A percentile compares a stretch with the other conserved stretches of the same genome.
Evolutionary conservation across 2,888 invertebrate species (phyloP).

Genomic region (Plutella xylostella): DNA sequence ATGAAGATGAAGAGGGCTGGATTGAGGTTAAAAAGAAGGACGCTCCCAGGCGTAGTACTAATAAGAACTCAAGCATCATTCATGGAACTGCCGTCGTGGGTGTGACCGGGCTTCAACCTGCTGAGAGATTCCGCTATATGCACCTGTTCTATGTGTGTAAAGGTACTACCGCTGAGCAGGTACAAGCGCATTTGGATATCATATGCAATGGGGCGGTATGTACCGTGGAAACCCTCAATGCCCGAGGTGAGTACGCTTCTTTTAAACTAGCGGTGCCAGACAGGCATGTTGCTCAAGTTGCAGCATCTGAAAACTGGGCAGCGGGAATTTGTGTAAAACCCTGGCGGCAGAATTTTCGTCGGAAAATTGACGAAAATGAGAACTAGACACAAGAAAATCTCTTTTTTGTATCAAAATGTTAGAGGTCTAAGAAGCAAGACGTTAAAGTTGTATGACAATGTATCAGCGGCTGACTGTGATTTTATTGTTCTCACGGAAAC

Average conservation of each 20-base stretch:
- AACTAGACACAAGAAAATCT: background rate
- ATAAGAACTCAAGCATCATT: background rate
- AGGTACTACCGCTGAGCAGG: slow-evolving; percentile 11
- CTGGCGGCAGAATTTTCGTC: slow-evolving; percentile 12
- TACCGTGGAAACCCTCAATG: slow-evolving; percentile 9
- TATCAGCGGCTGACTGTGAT: background rate
- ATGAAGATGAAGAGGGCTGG: background rate
- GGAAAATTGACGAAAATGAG: background rate
- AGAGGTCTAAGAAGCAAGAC: background rate
- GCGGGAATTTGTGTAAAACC: slow-evolving; percentile 10
- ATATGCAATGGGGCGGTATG: slow-evolving; percentile 9
- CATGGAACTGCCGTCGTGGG: background rate
- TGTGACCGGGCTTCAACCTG: background rate
- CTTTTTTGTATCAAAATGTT: background rate
- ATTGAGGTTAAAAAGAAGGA: background rate
- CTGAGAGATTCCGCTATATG: background rate
- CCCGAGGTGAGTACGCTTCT: slow-evolving; percentile 8
- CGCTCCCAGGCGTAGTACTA: background rate
- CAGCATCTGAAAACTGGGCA: slow-evolving; percentile 8
- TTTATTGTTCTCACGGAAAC: slow-evolving; percentile 2
- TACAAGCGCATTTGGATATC: slow-evolving; percentile 3
- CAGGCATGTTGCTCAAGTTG: slow-evolving; percentile 3
- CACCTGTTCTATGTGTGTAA: slow-evolving; percentile 9
- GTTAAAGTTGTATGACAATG: background rate
- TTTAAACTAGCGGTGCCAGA: slow-evolving; percentile 11